Conservation (phyloP, 2,888 invertebrate genomes). For the Epinotia bilunana region DNA sequence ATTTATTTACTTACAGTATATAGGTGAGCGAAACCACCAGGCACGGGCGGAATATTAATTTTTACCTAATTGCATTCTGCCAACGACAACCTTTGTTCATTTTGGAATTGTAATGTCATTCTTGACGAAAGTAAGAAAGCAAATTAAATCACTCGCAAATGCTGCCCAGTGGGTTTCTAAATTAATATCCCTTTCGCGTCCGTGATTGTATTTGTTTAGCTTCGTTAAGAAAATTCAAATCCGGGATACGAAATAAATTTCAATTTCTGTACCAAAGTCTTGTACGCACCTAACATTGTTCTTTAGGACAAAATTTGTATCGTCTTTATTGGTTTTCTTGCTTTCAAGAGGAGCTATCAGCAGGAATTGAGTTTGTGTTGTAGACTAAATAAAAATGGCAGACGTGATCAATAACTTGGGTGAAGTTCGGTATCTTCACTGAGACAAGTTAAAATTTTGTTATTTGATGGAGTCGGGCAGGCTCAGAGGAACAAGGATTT, state of each 20-base stretch:
- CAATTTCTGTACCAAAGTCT: constrained; percentile 43
- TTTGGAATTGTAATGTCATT: constrained; percentile 37
- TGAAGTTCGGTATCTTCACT: not conserved
- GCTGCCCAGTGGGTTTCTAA: constrained; percentile 42
- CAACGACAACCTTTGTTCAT: constrained; percentile 26
- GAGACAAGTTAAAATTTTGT: constrained; percentile 1
- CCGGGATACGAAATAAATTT: constrained; percentile 42
- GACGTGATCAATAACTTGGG: constrained; percentile 7
- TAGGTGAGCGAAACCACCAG: too few species aligned
- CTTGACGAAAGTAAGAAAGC: constrained; percentile 39
- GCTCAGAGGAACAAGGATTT: too few species aligned
- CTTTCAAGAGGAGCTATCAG: constrained; percentile 16
- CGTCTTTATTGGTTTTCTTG: constrained; percentile 31
- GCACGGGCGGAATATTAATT: not conserved
- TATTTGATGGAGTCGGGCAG: not conserved
- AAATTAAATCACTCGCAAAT: constrained; percentile 43
- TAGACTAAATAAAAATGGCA: constrained; percentile 27
- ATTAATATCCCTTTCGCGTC: constrained; percentile 46
- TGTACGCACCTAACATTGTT: constrained; percentile 38
- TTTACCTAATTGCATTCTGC: constrained; percentile 8
- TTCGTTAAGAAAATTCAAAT: constrained; percentile 46
- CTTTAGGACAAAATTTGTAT: constrained; percentile 40
- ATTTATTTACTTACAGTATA: too few species aligned
- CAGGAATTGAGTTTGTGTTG: constrained; percentile 44
- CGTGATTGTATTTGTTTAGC: constrained; percentile 46